Evolutionary conservation across 2,797 vertebrate genomes (phyloP).

Genomic region (Xiphorhynchus erythropygius): DNA sequence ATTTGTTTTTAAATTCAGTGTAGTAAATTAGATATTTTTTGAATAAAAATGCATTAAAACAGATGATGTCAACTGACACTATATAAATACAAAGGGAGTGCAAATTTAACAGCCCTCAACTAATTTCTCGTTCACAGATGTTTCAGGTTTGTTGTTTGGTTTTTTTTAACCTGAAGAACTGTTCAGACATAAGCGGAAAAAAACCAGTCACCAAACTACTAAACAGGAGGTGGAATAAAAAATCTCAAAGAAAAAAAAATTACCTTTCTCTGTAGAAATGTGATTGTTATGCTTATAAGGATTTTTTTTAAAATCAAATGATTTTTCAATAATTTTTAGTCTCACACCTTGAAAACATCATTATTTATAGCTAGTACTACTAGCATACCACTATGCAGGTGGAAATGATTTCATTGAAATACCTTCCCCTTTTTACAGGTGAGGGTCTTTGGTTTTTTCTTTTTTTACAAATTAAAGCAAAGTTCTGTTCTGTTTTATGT

Average conservation of each 20-base stretch:
- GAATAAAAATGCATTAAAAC: not conserved
- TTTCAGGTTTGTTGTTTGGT: not conserved
- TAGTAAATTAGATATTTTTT: not conserved
- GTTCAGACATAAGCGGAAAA: not conserved
- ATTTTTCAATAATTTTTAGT: not conserved
- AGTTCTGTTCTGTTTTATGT: not conserved
- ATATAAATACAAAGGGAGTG: rapidly evolving
- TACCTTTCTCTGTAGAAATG: not conserved
- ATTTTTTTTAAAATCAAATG: not conserved
- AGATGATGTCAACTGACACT: not conserved
- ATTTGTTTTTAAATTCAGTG: not conserved
- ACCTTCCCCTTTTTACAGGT: not conserved
- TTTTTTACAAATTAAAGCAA: not conserved
- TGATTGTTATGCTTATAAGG: rapidly evolving
- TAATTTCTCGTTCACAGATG: not conserved
- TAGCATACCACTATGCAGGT: not conserved
- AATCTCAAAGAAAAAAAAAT: not conserved
- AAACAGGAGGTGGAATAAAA: not conserved
- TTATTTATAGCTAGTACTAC: not conserved
- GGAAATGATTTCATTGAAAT: not conserved
- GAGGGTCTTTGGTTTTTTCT: not conserved
- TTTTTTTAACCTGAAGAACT: not conserved
- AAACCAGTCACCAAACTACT: not conserved
- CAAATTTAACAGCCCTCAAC: not conserved
- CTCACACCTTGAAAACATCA: not conserved